Percentiles rank a stretch among this genome's conserved stretches.
Conservation (phyloP, 2,888 invertebrate species). For the Cepaea hortensis region DNA sequence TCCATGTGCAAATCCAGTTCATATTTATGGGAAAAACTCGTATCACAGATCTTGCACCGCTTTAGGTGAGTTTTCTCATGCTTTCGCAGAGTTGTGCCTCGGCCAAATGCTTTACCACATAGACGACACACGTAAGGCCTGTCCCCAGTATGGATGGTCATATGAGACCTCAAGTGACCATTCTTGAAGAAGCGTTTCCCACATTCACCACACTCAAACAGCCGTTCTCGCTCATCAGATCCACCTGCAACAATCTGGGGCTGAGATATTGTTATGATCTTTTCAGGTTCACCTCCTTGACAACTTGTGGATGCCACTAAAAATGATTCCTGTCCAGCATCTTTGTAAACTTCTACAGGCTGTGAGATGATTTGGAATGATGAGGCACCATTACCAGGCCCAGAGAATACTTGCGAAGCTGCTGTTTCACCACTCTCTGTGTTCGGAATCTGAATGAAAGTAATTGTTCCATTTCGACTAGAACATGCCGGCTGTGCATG, state of each 20-base stretch:
- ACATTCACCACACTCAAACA: slow-evolving; percentile 48
- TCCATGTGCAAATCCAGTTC: slow-evolving; percentile 48
- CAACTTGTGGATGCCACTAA: slow-evolving; percentile 38
- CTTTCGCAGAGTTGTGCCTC: slow-evolving; percentile 41
- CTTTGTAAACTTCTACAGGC: slow-evolving; percentile 36
- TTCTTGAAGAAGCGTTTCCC: slow-evolving; percentile 49
- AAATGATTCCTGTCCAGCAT: slow-evolving; percentile 21
- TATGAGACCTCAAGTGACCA: slow-evolving; percentile 48
- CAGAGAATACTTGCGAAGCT: not conserved
- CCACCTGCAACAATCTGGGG: slow-evolving; percentile 34
- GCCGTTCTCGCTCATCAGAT: slow-evolving; percentile 34
- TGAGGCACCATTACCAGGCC: slow-evolving; percentile 6
- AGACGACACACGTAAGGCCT: slow-evolving; percentile 44
- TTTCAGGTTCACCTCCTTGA: slow-evolving; percentile 28
- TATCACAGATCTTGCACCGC: slow-evolving; percentile 48
- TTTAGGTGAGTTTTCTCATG: slow-evolving; percentile 50
- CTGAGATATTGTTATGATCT: slow-evolving; percentile 46
- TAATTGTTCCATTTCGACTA: slow-evolving; percentile 31
- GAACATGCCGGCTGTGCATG: slow-evolving; percentile 16
- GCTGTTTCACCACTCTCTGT: slow-evolving; percentile 18
- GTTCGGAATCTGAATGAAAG: slow-evolving; percentile 41
- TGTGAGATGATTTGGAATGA: slow-evolving; percentile 44
- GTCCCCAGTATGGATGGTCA: slow-evolving; percentile 45
- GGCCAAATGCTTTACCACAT: slow-evolving; percentile 45
- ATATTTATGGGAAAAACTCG: slow-evolving; percentile 42